phyloP scores from a whole-genome alignment of 2,113 vertebrate species.

The Pteropus alecto region DNA sequence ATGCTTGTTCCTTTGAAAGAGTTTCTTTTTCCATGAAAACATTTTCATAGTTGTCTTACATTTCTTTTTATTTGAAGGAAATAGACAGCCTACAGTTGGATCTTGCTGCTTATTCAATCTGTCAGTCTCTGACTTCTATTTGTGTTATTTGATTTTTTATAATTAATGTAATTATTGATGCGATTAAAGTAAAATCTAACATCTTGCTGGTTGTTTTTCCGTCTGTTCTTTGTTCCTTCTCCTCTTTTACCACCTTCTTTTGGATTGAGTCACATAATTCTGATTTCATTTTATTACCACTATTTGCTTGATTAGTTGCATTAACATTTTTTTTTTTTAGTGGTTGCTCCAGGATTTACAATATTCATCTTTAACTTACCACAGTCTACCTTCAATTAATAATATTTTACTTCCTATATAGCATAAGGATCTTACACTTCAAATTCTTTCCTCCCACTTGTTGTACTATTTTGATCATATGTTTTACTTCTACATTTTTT shows the following conservation, averaged over 20 bases:
- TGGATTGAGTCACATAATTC: background rate
- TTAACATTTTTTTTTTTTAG: background rate
- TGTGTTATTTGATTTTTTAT: background rate
- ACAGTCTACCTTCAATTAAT: background rate
- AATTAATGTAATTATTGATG: background rate
- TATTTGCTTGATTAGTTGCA: background rate
- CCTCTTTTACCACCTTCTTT: background rate
- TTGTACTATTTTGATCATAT: background rate
- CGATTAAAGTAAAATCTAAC: background rate
- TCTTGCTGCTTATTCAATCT: background rate
- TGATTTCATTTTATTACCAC: background rate
- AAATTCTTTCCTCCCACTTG: background rate
- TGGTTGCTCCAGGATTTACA: background rate
- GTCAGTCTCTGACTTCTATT: background rate
- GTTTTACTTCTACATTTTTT: background rate
- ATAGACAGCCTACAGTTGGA: background rate
- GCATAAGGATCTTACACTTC: background rate
- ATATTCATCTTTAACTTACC: background rate
- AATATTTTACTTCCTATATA: background rate
- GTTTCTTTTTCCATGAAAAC: background rate
- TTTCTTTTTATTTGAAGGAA: background rate
- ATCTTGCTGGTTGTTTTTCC: background rate
- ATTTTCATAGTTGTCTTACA: background rate
- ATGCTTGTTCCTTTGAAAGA: background rate
- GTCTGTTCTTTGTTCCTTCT: background rate